Evolutionary conservation across 2,888 invertebrate genomes (phyloP).

Genomic region (Ophonus ardosiacus): DNA sequence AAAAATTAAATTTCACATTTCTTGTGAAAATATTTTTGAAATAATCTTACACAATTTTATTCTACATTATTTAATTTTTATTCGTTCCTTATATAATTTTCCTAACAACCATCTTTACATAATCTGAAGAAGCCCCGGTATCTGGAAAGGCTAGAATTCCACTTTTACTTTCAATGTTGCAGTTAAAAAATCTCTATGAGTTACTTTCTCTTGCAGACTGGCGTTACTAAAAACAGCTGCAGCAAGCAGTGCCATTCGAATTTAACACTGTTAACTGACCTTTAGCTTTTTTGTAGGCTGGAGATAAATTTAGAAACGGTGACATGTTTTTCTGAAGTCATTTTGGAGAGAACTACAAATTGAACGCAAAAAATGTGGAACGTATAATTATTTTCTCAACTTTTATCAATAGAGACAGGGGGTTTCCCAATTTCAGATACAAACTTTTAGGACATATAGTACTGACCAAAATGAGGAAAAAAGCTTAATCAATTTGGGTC

Average conservation of each 20-base stretch:
- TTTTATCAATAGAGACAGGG: no score
- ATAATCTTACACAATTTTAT: background rate
- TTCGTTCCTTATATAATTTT: background rate
- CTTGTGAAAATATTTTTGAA: no score
- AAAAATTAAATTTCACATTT: no score
- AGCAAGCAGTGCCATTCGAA: background rate
- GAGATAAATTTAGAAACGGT: no score
- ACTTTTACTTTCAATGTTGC: conserved; percentile 35
- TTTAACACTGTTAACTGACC: background rate
- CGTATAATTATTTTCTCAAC: no score
- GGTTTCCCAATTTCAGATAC: no score
- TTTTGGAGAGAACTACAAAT: no score
- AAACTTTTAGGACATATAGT: no score
- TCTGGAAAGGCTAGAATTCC: background rate
- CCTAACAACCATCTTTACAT: background rate
- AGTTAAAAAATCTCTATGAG: conserved; percentile 33
- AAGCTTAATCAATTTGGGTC: no score
- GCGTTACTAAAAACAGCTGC: conserved; percentile 16
- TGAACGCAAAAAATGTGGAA: no score
- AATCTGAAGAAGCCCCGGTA: background rate
- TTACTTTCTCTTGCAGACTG: conserved; percentile 30
- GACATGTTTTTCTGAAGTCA: no score
- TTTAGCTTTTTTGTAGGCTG: background rate
- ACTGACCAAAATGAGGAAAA: no score
- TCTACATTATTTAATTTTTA: background rate